Percentiles rank a stretch among this genome's conserved stretches.
Evolutionary conservation across 30 jellyfish, hydroid and myxozoan genomes (phyloP).

Genomic region (Rhopilema esculentum): DNA sequence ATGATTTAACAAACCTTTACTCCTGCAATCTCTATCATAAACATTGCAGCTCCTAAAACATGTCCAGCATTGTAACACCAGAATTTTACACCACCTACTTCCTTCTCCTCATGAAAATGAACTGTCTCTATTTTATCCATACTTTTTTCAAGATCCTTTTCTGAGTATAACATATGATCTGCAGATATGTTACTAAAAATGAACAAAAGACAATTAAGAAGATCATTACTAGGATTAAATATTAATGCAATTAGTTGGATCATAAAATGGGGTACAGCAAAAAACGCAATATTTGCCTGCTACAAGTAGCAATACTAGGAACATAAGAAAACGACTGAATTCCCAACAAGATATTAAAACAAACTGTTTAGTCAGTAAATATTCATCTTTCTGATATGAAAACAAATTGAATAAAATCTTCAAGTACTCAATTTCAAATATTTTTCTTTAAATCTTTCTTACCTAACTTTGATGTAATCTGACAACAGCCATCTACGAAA

Average conservation of each 20-base stretch:
- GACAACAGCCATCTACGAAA: constrained; percentile 97
- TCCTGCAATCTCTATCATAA: constrained; percentile 99
- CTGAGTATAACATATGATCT: constrained; percentile 95
- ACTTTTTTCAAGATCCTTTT: constrained; percentile 94
- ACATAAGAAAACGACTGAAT: too few species aligned
- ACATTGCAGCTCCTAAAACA: constrained; percentile 99
- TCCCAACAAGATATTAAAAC: too few species aligned
- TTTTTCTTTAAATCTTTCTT: not conserved
- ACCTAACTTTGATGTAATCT: constrained; percentile 96
- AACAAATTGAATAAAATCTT: not conserved
- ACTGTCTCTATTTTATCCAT: constrained; percentile 97
- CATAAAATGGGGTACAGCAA: too few species aligned
- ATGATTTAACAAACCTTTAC: constrained; percentile 92
- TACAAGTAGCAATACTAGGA: not conserved
- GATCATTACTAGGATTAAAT: not conserved
- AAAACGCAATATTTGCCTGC: too few species aligned
- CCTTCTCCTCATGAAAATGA: constrained; percentile 99
- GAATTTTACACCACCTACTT: constrained; percentile 95
- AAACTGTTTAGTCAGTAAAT: too few species aligned
- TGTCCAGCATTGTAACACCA: constrained; percentile 99
- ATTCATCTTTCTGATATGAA: too few species aligned
- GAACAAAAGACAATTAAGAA: not conserved
- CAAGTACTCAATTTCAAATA: not conserved
- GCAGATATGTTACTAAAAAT: constrained; percentile 85
- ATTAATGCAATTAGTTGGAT: too few species aligned